Conservation (phyloP, 2,113 vertebrate genomes). For the Peromyscus californicus region DNA sequence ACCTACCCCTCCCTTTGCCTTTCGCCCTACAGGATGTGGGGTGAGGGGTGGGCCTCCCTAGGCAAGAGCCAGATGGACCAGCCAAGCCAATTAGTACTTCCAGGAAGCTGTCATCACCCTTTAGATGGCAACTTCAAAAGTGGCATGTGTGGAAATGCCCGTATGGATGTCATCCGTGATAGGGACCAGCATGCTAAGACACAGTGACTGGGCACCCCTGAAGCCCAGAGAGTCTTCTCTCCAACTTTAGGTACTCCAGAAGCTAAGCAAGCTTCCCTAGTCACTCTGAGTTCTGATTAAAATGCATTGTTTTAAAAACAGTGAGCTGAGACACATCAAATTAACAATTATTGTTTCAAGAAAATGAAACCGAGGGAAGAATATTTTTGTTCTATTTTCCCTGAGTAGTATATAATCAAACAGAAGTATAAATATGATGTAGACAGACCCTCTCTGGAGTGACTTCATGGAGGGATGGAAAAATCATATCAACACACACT, state of each 20-base stretch:
- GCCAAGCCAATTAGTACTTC: too few species aligned
- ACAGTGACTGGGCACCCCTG: neutral
- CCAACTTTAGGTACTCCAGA: neutral
- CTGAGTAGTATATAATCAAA: conserved; percentile 24
- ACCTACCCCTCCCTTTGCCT: neutral
- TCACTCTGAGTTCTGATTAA: conserved; percentile 34
- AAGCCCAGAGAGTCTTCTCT: neutral
- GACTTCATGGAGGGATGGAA: neutral
- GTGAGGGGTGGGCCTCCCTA: neutral
- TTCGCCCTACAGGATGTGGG: too few species aligned
- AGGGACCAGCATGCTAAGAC: neutral
- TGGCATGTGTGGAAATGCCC: neutral
- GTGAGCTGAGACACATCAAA: conserved; percentile 15
- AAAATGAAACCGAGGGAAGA: conserved; percentile 54
- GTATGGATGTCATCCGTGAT: neutral
- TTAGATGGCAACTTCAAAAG: neutral
- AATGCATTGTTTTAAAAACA: conserved; percentile 28
- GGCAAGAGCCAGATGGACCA: neutral
- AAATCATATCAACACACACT: neutral
- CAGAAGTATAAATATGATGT: neutral
- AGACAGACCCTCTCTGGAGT: neutral
- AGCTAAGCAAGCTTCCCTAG: neutral
- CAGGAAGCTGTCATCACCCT: neutral
- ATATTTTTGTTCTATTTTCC: conserved; percentile 52
- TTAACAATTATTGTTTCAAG: neutral